These are phyloP conservation scores for Henricia sp. DNA, from an alignment of 53 echinoderm and acorn worm species.

Conservation along the genomic window DNA sequence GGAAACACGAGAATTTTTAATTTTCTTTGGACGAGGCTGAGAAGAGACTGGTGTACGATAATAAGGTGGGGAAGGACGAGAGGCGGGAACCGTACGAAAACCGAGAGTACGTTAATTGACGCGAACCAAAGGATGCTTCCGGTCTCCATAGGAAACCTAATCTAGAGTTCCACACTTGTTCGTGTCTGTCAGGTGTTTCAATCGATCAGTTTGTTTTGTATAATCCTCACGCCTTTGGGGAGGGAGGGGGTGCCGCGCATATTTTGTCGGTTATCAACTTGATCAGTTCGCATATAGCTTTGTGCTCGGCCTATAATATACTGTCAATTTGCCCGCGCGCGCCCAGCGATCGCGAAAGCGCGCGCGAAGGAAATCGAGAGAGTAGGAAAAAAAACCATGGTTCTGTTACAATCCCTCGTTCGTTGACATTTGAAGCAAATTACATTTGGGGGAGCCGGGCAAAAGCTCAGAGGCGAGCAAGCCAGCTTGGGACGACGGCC, in stretches of 20 bases:
- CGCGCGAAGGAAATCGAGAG: neutral
- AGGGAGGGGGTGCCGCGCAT: constrained; percentile 26
- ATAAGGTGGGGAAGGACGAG: neutral
- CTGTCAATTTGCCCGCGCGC: constrained; percentile 28
- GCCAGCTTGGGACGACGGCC: neutral
- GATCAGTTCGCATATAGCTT: constrained; percentile 20
- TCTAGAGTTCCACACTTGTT: constrained; percentile 62
- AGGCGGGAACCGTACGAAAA: constrained; percentile 44
- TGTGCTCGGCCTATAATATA: constrained; percentile 26
- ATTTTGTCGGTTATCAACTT: constrained; percentile 57
- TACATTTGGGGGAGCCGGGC: constrained; percentile 28
- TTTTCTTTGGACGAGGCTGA: constrained; percentile 22
- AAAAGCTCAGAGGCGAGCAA: constrained; percentile 28
- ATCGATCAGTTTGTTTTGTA: constrained; percentile 65
- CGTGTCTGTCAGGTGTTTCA: constrained; percentile 54
- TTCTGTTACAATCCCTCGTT: constrained; percentile 43
- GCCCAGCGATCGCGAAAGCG: neutral
- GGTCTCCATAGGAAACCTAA: constrained; percentile 54
- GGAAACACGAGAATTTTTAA: neutral
- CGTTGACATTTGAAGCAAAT: constrained; percentile 62
- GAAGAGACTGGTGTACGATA: too few relatives aligned
- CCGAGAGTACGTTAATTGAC: constrained; percentile 50
- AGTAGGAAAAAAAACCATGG: neutral
- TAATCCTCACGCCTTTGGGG: constrained; percentile 47
- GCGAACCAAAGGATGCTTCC: constrained; percentile 50